Evolutionary conservation across 2,888 invertebrate species (phyloP), one percentile per base, ranked within the genome.

Genomic region (Pheosia gnoma): DNA sequence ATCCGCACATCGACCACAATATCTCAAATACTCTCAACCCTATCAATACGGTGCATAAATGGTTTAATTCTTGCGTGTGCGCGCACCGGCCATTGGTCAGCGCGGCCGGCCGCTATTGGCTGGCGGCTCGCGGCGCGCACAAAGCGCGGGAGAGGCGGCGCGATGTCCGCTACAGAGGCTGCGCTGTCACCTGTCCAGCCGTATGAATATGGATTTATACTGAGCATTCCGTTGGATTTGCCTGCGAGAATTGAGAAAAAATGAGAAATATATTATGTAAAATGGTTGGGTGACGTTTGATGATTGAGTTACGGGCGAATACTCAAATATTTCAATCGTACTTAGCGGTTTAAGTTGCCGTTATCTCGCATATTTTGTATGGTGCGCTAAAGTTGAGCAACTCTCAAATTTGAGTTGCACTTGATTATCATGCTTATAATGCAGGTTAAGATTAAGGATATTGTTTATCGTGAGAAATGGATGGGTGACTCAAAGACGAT

Each of bases 91-190:
- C 86, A 90, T 89, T 90, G 89, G 89, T 79, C 86, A 79, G 79
- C 65, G 63, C 64, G 75, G 64, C 62, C 72, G 78, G 67, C 74
- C 74, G 83, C 84, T 62, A 92, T 91, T 92, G 92, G 91, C 77
- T 84, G 81, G 75, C 77, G 75, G 77, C 72, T 72, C 78, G 82
- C 88, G 89, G 87, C 83, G 79, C 80, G 72, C 85, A 85, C 90
- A 91, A 91, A 90, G 90, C 71, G 72, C 58, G 67, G 71, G 82
- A 87, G 89, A 91, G 90, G 91, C 90, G 91, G 87, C 82, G 57
- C 57, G 80, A 75, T 83, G 79, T 82, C 80, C 79, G 83, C 65
- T 75, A 65, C 75, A 75, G 75, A 67, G 77, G 77, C 75, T 75
- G 75, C 59, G 83, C 86, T 89, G 90, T 87, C 90, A 90, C 83